Evolutionary conservation across 2,888 invertebrate genomes (phyloP).

Genomic region (Drosophila nigricruria): DNA sequence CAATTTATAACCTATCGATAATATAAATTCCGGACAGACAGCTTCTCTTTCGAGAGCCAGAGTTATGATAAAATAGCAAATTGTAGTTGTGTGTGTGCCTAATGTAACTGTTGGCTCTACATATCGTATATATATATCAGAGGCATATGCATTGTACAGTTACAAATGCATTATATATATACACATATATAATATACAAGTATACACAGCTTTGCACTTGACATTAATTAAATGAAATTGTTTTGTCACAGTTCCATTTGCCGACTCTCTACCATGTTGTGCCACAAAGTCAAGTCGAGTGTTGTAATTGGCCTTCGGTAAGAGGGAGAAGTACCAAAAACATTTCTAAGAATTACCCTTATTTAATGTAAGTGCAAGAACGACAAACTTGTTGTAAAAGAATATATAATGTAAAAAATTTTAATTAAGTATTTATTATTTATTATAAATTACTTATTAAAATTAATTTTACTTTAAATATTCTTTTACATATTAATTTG

Average conservation of each 20-base stretch:
- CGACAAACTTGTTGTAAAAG: background rate
- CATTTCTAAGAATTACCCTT: background rate
- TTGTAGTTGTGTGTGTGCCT: conserved; percentile 24
- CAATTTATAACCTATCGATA: conserved; percentile 79
- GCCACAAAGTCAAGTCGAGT: conserved; percentile 11
- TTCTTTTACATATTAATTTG: too few relatives aligned
- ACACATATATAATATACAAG: background rate
- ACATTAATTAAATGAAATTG: conserved; percentile 76
- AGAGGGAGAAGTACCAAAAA: background rate
- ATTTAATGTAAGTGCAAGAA: background rate
- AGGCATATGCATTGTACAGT: conserved; percentile 31
- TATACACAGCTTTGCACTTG: conserved; percentile 67
- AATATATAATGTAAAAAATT: too few relatives aligned
- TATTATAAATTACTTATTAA: too few relatives aligned
- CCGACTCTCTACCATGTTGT: conserved; percentile 13
- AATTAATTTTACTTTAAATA: too few relatives aligned
- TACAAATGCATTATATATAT: conserved; percentile 3
- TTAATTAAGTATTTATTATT: too few relatives aligned
- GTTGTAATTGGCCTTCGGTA: conserved; percentile 5
- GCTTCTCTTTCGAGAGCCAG: conserved; percentile 20
- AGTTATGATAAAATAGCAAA: conserved; percentile 50
- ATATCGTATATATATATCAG: conserved; percentile 44
- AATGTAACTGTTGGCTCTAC: conserved; percentile 50
- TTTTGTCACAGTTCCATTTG: conserved; percentile 66
- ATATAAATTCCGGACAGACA: conserved; percentile 68